Base-by-base conservation (phyloP, 2,888 invertebrate genomes). In the Apodemia mormo region DNA sequence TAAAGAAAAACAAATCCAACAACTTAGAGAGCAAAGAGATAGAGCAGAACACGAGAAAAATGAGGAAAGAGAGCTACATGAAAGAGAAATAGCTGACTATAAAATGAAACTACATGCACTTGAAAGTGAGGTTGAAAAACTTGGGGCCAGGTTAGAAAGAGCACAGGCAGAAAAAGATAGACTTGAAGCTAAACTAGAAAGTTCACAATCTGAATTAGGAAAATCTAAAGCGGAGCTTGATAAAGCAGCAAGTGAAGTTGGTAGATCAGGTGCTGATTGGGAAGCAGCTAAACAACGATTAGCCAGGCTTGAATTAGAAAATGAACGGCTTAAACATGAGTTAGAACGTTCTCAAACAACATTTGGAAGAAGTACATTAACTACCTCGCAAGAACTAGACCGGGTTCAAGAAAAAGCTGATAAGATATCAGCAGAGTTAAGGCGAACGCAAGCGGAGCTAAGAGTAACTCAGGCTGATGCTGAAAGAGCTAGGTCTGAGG, bases 1-100 rank as follows among this genome's bases (percentile, higher is more conserved):
- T 85, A 99, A 99, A 92, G 99, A 99, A 82, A 98, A 98, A 86
- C 99, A 99, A 94, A 98, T 99, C 94, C 96, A 97, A 78, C 98
- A 98, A 85, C 92, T 99, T 74, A 94, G 97, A 78, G 99, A 99
- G 83, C 99, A 99, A 85, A 95, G 99, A 83, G 99, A 99, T 82
- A 95, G 98, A 78, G 97, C 98, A 61, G 99, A 99, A 89, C 97
- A 98, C 78, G 99, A 99, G 82, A 97, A 98, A 84, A 97, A 98
- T 78, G 99, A 99, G 89, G 99, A 99, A 87, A 95, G 98, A 75
- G 99, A 99, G 81, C 93, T 98, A 29, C 98, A 98, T 84, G 98
- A 98, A 86, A 95, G 98, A 79, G 98, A 98, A 87, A 95, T 98
- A 80, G 98, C 98, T 69, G 99, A 99, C 86, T 98, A 97, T 84